Evolutionary conservation across 2,888 invertebrate species (phyloP).

Genomic region (Xestia ashworthii): DNA sequence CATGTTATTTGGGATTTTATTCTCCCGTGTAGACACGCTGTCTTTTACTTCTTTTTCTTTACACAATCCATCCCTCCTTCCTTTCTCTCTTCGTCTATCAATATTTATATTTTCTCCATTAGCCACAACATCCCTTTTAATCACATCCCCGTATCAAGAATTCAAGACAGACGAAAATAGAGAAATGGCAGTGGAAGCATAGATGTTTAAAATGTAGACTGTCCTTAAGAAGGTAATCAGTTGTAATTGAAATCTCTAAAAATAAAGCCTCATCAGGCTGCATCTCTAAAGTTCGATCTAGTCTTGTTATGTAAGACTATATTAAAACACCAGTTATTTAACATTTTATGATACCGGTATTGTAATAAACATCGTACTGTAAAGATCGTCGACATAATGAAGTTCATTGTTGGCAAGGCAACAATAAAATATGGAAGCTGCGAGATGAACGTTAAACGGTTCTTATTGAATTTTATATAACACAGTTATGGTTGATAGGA

Average conservation of each 20-base stretch:
- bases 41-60: neutral
- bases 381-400: constrained; percentile 30
- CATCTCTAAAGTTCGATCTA: constrained; percentile 2
- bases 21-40: neutral
- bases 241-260: neutral
- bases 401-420: constrained; percentile 50
- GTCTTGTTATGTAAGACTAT: constrained; percentile 21
- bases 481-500: constrained; percentile 1
- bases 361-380: constrained; percentile 36
- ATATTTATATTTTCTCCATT: neutral
- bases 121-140: neutral
- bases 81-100: neutral
- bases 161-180: neutral
- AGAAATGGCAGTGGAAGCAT: neutral
- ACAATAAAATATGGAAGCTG: constrained; percentile 51
- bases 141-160: neutral
- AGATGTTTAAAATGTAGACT: neutral
- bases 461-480: constrained; percentile 46
- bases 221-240: neutral
- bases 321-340: constrained; percentile 38
- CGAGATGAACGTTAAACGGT: constrained; percentile 50
- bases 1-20: neutral
- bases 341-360: constrained; percentile 40
- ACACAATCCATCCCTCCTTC: neutral
- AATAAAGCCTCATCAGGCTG: neutral